These are phyloP conservation scores for Hecatera dysodea DNA, from an alignment of 2,888 invertebrate genomes.

Conservation along the genomic window DNA sequence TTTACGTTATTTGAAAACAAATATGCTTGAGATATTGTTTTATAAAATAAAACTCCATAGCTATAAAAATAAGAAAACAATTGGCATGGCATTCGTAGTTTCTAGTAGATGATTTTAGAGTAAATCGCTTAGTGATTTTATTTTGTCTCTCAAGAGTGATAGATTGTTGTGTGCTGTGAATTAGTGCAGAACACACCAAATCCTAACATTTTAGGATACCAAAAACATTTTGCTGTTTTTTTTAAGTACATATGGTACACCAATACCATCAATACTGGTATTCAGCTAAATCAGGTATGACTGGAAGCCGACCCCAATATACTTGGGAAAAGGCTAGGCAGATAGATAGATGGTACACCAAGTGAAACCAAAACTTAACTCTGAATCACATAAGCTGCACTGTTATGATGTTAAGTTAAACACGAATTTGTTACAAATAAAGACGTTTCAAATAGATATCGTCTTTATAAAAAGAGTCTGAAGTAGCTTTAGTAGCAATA, in stretches of 20 bases:
- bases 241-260: not conserved
- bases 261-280: no score
- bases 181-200: conserved; percentile 30
- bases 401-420: not conserved
- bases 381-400: not conserved
- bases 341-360: no score
- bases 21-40: conserved; percentile 9
- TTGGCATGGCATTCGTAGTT: not conserved
- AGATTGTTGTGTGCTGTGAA: conserved; percentile 36
- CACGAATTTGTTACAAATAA: not conserved
- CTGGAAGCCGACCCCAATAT: no score
- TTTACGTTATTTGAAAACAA: conserved; percentile 50
- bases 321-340: no score
- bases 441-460: not conserved
- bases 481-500: not conserved
- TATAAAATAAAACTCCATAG: not conserved
- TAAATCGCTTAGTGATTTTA: conserved; percentile 48
- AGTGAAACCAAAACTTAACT: not conserved
- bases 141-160: conserved; percentile 38
- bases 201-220: not conserved
- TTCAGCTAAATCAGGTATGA: no score
- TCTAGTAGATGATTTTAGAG: conserved; percentile 10
- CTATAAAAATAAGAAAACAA: not conserved
- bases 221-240: not conserved
- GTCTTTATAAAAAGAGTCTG: not conserved